Percentiles rank a stretch among this genome's conserved stretches.
Conservation (phyloP, 2,113 vertebrate species). For the Marcusenius ussheri region DNA sequence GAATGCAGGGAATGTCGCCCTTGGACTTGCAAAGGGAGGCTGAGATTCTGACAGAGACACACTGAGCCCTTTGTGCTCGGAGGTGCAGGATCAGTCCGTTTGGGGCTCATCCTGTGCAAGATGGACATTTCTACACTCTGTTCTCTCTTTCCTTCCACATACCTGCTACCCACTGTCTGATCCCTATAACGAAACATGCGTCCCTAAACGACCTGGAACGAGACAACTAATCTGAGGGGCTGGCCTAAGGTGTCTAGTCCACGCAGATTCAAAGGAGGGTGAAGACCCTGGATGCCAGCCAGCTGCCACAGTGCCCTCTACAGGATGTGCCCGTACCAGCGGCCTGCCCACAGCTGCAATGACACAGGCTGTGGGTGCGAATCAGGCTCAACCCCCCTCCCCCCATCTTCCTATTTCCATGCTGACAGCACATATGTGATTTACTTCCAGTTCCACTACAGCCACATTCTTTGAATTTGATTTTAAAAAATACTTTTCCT, state of each 20-base stretch:
- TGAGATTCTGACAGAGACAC: background rate
- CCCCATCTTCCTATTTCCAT: background rate
- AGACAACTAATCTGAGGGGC: background rate
- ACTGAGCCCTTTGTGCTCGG: background rate
- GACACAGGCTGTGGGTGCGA: background rate
- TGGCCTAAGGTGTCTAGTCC: background rate
- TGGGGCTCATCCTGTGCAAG: background rate
- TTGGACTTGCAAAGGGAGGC: background rate
- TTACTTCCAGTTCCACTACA: background rate
- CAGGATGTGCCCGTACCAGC: background rate
- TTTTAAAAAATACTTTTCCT: background rate
- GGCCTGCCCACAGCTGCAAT: background rate
- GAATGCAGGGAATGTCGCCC: background rate
- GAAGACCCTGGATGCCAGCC: too few species aligned
- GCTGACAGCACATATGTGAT: background rate
- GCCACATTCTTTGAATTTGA: background rate
- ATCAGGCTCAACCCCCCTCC: too few species aligned
- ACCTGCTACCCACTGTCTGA: background rate
- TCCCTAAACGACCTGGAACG: background rate
- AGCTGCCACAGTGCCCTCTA: background rate
- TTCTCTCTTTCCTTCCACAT: background rate
- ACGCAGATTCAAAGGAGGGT: background rate
- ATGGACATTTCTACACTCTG: background rate
- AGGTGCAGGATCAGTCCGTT: background rate
- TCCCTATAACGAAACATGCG: background rate